Base-by-base conservation (phyloP, 1,140 invertebrate genomes). In the Wasmannia auropunctata region DNA sequence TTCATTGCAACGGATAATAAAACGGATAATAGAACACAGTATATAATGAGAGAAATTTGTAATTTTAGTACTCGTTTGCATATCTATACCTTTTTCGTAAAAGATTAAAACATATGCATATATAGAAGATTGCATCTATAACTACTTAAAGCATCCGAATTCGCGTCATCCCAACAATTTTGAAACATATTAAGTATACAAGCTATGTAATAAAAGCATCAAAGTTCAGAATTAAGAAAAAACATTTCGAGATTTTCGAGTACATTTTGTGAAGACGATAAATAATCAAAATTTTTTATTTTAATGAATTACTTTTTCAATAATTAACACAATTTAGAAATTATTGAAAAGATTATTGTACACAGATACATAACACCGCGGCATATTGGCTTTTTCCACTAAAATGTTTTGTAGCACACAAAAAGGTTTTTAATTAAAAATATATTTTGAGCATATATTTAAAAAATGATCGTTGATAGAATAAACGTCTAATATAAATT, bases 61-160 rank as follows among this genome's bases (percentile, higher is more conserved):
- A 76, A 22, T 16, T 77, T 0, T n/a, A 77, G n/a, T 63, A 37
- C 11, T 60, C 16, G 40, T 40, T 76, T 40, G 22, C 14, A 65
- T 2, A 2, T 65, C 2, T 0, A 1, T 11, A 22, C 3, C 1
- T 51, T 63, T 77, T 28, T 19, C 11, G 31, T 14, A 46, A 22
- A n/a, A 6, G 46, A 0, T 10, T 14, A 22, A 31, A 31, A 46
- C 62, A 10, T 5, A 46, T 46, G 2, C 11, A 46, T 46, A 11
- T 58, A 3, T 16, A 46, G 22, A 77, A 65, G 51, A 79, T 51
- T 79, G 7, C 25, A 14, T 65, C 6, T 79, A n/a, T n/a, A 63
- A 46, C 14, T 49, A 37, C n/a, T 43, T 63, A 31, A 63, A 77
- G 14, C 19, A n/a, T 0, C 6, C 14, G 10, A 63, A 34, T 77